Evolutionary conservation across 2,888 invertebrate species (phyloP).

Genomic region (Rotaria macrura): DNA sequence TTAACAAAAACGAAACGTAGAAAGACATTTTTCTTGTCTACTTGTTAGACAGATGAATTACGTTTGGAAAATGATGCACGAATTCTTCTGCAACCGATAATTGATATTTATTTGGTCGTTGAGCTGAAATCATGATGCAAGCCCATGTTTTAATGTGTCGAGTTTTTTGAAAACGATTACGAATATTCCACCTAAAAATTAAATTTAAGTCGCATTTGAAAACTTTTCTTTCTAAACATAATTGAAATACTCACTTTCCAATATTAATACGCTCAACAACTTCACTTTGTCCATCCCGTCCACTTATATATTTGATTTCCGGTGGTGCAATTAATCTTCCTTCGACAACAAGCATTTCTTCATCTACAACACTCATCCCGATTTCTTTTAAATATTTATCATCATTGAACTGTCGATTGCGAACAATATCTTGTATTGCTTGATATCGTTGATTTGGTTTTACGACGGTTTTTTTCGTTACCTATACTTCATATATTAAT

Average conservation of each 20-base stretch:
- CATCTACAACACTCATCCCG: background rate
- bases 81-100: background rate
- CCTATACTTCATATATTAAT: background rate
- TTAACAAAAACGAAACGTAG: background rate
- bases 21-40: background rate
- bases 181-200: background rate
- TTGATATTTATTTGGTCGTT: background rate
- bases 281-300: background rate
- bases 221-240: background rate
- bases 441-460: background rate
- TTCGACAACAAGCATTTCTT: background rate
- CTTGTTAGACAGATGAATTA: background rate
- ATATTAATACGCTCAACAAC: background rate
- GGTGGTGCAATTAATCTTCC: background rate
- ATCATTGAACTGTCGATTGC: background rate
- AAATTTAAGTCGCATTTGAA: background rate
- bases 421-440: background rate
- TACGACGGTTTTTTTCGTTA: slow-evolving; percentile 9
- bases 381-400: slow-evolving; percentile 21
- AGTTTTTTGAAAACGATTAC: slow-evolving; percentile 3
- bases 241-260: background rate
- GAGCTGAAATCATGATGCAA: background rate
- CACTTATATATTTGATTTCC: background rate
- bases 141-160: background rate
- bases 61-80: background rate